Conservation (phyloP, 1,140 invertebrate genomes). For the Lucilia cuprina region DNA sequence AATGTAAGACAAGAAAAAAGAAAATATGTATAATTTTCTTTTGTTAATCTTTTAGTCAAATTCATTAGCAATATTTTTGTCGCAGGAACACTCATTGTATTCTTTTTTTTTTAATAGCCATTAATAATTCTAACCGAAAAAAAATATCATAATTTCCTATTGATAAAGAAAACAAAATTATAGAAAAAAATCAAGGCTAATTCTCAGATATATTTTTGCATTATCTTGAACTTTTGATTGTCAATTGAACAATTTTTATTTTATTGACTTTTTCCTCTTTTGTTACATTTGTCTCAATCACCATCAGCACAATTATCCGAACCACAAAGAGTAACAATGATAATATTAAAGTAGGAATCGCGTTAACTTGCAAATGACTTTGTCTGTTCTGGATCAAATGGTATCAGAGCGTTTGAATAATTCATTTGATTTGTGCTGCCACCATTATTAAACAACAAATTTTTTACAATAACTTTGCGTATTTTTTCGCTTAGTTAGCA, state of each 20-base stretch:
- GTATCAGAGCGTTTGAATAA: not conserved
- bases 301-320: not conserved
- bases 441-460: constrained; percentile 3
- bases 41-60: no score
- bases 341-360: not conserved
- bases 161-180: not conserved
- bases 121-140: no score
- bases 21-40: no score
- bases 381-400: not conserved
- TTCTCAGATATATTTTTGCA: not conserved
- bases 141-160: not conserved
- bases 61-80: no score
- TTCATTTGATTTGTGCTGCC: constrained; percentile 10
- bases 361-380: constrained; percentile 10
- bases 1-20: no score
- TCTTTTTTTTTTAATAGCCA: no score
- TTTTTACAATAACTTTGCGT: not conserved
- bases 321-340: not conserved
- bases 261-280: not conserved
- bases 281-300: not conserved
- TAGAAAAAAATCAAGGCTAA: not conserved
- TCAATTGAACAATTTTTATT: not conserved
- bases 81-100: no score
- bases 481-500: not conserved
- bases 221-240: not conserved